Conservation (phyloP, 2,888 invertebrate species). For the Macrosiphum euphorbiae region DNA sequence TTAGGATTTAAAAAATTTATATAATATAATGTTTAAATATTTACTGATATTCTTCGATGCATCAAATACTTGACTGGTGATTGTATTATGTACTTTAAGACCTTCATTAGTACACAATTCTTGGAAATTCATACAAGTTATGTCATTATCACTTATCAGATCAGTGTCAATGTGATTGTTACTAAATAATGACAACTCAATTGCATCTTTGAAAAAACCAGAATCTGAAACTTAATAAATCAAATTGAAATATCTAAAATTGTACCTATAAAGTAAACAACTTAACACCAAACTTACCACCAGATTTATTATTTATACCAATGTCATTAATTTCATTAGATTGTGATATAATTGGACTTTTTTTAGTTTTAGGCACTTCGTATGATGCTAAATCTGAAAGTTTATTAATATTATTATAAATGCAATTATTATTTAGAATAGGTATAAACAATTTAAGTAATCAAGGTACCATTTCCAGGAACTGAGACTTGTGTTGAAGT, state of each 20-base stretch:
- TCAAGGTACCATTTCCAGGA: no score
- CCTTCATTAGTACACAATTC: not conserved
- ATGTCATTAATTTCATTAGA: not conserved
- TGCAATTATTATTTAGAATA: no score
- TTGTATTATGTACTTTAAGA: not conserved
- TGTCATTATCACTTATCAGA: not conserved
- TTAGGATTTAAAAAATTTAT: not conserved
- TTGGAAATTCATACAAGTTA: not conserved
- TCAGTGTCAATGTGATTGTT: not conserved
- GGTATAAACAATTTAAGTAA: no score
- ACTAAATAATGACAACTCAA: not conserved
- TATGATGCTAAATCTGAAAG: no score
- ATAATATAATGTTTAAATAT: not conserved
- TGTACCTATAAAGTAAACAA: not conserved
- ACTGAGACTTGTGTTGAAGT: no score
- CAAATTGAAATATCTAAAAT: not conserved
- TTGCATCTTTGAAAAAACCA: not conserved
- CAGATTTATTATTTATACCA: slow-evolving; percentile 3
- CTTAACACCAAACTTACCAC: not conserved
- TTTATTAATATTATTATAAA: no score
- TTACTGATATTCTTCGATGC: not conserved
- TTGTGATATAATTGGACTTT: no score
- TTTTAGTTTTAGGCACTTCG: no score
- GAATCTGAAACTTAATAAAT: not conserved
- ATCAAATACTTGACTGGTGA: not conserved